These are phyloP conservation scores for Luperina nickerlii DNA, from an alignment of 2,888 invertebrate species.

Conservation along the genomic window DNA sequence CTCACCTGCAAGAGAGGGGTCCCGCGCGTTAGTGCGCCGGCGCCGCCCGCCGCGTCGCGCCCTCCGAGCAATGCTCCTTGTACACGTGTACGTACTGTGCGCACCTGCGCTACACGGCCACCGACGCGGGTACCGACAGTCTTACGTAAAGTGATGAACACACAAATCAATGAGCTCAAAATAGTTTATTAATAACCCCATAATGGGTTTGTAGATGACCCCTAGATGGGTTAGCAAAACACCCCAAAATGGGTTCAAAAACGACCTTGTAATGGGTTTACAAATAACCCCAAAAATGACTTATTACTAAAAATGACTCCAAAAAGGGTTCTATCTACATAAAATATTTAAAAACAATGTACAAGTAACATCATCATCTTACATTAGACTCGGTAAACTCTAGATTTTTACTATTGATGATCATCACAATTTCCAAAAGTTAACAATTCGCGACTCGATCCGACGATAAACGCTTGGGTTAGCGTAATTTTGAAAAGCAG, in stretches of 20 bases:
- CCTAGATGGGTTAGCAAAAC: slow-evolving; percentile 23
- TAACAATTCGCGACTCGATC: slow-evolving; percentile 44
- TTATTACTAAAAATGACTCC: slow-evolving; percentile 21
- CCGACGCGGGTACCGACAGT: slow-evolving; percentile 35
- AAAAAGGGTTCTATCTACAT: slow-evolving; percentile 43
- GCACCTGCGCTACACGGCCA: slow-evolving; percentile 14
- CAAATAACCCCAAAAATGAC: slow-evolving; percentile 23
- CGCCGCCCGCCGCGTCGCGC: slow-evolving; percentile 83
- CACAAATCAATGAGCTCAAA: background rate
- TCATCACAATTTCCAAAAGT: slow-evolving; percentile 49
- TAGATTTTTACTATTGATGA: slow-evolving; percentile 37
- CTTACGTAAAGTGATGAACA: slow-evolving; percentile 55
- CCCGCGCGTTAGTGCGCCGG: slow-evolving; percentile 89
- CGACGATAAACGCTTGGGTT: slow-evolving; percentile 49
- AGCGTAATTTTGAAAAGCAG: slow-evolving; percentile 81
- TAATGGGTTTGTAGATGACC: slow-evolving; percentile 37
- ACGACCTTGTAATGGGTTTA: slow-evolving; percentile 6
- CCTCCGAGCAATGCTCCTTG: slow-evolving; percentile 83
- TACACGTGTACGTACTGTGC: slow-evolving; percentile 18
- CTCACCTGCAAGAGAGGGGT: slow-evolving; percentile 92
- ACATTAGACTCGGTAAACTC: slow-evolving; percentile 46
- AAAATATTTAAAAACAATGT: slow-evolving; percentile 10
- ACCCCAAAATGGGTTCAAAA: slow-evolving; percentile 19
- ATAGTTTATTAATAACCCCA: slow-evolving; percentile 21
- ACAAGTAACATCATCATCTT: slow-evolving; percentile 40